Conservation (phyloP, 2,797 vertebrate genomes). For the Aphelocoma californica region DNA sequence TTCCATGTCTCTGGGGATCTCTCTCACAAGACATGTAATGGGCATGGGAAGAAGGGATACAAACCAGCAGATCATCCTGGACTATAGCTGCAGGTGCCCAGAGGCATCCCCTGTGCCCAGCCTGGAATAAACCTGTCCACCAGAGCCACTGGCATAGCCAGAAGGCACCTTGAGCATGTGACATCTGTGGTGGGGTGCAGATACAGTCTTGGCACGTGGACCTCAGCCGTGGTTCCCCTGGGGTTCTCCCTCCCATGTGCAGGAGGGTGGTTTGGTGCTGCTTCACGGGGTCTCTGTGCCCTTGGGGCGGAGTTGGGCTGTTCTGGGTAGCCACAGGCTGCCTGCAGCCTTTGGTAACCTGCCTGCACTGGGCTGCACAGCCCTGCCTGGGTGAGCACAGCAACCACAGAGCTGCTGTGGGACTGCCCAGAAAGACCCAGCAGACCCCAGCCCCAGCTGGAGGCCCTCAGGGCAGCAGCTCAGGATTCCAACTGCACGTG, state of each 20-base stretch:
- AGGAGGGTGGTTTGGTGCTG: not conserved
- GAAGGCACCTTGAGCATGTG: not conserved
- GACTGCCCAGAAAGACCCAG: not conserved
- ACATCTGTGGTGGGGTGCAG: fast-evolving
- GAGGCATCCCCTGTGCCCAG: fast-evolving
- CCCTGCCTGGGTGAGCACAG: not conserved
- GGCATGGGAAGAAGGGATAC: not conserved
- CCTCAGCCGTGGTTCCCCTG: fast-evolving
- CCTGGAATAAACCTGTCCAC: not conserved
- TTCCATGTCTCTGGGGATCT: not conserved
- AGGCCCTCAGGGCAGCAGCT: not conserved
- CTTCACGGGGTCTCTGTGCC: not conserved
- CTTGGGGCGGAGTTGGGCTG: fast-evolving
- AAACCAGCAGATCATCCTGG: not conserved
- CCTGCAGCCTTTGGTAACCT: not conserved
- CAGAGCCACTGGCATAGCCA: not conserved
- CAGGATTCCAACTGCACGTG: not conserved
- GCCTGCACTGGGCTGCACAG: not conserved
- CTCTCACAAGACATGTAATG: not conserved
- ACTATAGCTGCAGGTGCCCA: not conserved
- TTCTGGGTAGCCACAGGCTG: not conserved
- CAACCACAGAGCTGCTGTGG: not conserved
- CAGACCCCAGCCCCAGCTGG: not conserved
- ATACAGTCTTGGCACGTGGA: fast-evolving
- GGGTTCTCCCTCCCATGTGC: fast-evolving